A percentile compares a stretch with the other conserved stretches of the same genome.
Conservation (phyloP, 2,113 vertebrate species). For the Penelope pileata region DNA sequence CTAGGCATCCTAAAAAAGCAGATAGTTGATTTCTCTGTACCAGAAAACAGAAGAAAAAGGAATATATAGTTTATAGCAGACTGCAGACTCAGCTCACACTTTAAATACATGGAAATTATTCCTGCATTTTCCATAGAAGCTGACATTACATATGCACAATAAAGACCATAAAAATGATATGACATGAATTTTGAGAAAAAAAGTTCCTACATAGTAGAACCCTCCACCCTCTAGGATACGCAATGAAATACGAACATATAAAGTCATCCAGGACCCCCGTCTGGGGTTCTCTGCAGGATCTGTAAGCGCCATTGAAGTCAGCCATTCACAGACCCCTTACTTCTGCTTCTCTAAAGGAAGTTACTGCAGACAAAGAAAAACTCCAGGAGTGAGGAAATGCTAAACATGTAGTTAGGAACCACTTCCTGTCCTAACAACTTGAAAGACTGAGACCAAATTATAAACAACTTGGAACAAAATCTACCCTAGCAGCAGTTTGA, state of each 20-base stretch:
- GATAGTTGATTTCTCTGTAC: not conserved
- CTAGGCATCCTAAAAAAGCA: not conserved
- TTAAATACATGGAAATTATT: not conserved
- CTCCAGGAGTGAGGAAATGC: fast-evolving
- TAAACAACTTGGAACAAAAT: not conserved
- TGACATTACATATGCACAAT: not conserved
- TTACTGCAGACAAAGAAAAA: not conserved
- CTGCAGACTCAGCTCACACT: not conserved
- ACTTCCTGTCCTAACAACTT: fast-evolving
- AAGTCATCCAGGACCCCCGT: not conserved
- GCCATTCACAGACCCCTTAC: not conserved
- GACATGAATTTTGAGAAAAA: not conserved
- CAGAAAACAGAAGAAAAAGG: not conserved
- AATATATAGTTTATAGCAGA: not conserved
- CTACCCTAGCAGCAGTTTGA: not conserved
- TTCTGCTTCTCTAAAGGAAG: not conserved
- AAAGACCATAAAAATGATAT: not conserved
- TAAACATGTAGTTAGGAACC: not conserved
- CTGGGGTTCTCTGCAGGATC: not conserved
- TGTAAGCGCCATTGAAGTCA: not conserved
- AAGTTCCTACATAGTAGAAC: not conserved
- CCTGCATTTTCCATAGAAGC: not conserved
- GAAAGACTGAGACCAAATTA: not conserved
- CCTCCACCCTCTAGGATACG: not conserved
- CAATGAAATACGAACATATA: not conserved